A percentile compares a stretch with the other conserved stretches of the same genome.
Conservation (phyloP, 2,888 invertebrate species). For the Hirtodrosophila cameraria region DNA sequence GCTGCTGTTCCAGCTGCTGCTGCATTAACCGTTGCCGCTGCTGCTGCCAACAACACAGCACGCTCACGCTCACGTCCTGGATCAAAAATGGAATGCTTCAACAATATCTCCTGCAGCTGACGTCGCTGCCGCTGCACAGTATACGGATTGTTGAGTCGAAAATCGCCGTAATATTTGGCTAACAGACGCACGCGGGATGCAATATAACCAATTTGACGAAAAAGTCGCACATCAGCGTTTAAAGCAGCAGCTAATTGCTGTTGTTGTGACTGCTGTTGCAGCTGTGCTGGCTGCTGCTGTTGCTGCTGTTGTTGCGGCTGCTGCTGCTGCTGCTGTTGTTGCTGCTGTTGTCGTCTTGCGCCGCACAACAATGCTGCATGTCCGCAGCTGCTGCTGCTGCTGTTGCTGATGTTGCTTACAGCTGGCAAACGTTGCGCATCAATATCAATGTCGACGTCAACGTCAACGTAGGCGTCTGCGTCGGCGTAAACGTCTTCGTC, state of each 20-base stretch:
- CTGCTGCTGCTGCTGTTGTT: conserved; percentile 13
- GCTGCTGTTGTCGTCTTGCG: conserved; percentile 26
- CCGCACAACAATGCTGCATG: conserved; percentile 33
- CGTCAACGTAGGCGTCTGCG: conserved; percentile 18
- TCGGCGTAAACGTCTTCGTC: conserved; percentile 1
- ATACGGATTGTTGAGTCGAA: conserved; percentile 81
- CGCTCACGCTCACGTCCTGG: conserved; percentile 62
- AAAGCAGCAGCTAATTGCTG: conserved; percentile 38
- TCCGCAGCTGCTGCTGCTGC: conserved; percentile 34
- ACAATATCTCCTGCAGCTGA: conserved; percentile 79
- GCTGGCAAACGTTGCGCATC: conserved; percentile 22
- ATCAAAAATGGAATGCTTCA: conserved; percentile 78
- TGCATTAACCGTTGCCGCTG: conserved; percentile 65
- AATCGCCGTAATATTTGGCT: conserved; percentile 81
- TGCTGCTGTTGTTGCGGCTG: conserved; percentile 20
- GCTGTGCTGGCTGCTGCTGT: conserved; percentile 6
- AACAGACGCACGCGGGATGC: conserved; percentile 82
- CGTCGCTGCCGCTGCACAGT: conserved; percentile 81
- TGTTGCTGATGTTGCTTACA: conserved; percentile 24
- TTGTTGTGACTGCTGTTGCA: conserved; percentile 21
- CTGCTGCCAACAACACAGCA: conserved; percentile 63
- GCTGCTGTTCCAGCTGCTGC: conserved; percentile 38
- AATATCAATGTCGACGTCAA: conserved; percentile 29
- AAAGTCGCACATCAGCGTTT: conserved; percentile 82
- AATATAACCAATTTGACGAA: conserved; percentile 83